Conservation (phyloP, 64 coral and sea anemone species). For the Pocillopora damicornis region DNA sequence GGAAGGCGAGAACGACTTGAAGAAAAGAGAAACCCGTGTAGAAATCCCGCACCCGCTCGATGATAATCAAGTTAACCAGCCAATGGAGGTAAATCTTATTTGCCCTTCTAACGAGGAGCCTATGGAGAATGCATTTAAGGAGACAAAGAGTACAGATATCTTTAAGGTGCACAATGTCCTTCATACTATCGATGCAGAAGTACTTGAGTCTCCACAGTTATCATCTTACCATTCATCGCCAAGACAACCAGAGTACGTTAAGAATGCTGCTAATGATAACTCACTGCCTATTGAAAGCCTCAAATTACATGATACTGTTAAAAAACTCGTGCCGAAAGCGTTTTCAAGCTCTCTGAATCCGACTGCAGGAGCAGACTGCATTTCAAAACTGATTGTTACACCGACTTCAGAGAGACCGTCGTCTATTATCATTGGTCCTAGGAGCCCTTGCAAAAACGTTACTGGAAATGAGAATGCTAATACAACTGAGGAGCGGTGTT, state of each 20-base stretch:
- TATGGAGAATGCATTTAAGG: background rate
- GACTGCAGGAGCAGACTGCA: background rate
- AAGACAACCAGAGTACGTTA: background rate
- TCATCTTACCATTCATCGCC: background rate
- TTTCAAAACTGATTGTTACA: background rate
- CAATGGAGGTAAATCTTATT: background rate
- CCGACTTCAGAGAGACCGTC: background rate
- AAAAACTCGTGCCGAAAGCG: background rate
- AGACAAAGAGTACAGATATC: background rate
- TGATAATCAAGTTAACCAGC: background rate
- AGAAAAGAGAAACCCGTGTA: background rate
- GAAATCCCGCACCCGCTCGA: background rate
- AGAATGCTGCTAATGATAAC: background rate
- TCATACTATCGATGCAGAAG: background rate
- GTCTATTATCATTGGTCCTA: too few species aligned
- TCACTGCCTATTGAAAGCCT: too few species aligned
- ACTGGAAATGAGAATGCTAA: background rate
- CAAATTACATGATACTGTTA: background rate
- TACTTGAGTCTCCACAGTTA: too few species aligned
- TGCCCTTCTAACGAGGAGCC: background rate
- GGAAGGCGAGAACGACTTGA: background rate
- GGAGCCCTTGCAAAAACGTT: background rate
- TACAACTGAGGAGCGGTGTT: background rate
- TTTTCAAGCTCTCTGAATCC: background rate
- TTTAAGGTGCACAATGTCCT: background rate